A percentile compares a stretch with the other conserved stretches of the same genome.
phyloP scores from a whole-genome alignment of 2,797 vertebrate species.

The Sciurus carolinensis region DNA sequence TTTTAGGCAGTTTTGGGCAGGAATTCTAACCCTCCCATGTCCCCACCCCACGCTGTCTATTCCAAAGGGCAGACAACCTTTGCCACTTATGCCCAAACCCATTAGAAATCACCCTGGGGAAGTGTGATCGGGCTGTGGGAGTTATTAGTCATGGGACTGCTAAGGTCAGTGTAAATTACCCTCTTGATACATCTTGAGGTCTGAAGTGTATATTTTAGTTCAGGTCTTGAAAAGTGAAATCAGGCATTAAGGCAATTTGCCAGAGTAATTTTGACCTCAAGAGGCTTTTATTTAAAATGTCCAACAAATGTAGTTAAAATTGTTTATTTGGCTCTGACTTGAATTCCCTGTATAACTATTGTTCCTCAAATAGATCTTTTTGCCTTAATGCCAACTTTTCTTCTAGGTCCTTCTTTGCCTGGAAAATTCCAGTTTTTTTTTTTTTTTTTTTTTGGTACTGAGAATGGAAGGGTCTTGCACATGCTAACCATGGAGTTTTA shows the following conservation, averaged over 20 bases:
- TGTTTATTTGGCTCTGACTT: neutral
- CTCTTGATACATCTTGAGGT: neutral
- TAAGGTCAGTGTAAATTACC: neutral
- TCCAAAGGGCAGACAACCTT: neutral
- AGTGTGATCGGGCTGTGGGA: neutral
- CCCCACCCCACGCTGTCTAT: neutral
- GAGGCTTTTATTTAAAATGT: slow-evolving; percentile 51
- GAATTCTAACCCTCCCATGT: neutral
- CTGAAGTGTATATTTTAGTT: neutral
- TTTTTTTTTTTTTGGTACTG: neutral
- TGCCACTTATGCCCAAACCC: neutral
- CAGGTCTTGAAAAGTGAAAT: slow-evolving; percentile 40
- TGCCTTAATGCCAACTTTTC: neutral
- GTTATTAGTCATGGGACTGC: neutral
- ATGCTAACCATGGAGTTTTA: neutral
- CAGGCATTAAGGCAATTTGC: neutral
- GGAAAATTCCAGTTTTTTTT: neutral
- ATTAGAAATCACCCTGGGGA: neutral
- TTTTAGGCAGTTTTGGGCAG: neutral
- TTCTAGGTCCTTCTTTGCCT: neutral
- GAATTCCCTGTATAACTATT: slow-evolving; percentile 43
- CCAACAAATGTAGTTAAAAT: slow-evolving; percentile 49
- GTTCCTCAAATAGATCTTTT: neutral
- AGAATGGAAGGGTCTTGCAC: neutral
- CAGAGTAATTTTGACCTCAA: neutral